phyloP scores from a whole-genome alignment of 2,113 vertebrate species.

The Paratilapia polleni region DNA sequence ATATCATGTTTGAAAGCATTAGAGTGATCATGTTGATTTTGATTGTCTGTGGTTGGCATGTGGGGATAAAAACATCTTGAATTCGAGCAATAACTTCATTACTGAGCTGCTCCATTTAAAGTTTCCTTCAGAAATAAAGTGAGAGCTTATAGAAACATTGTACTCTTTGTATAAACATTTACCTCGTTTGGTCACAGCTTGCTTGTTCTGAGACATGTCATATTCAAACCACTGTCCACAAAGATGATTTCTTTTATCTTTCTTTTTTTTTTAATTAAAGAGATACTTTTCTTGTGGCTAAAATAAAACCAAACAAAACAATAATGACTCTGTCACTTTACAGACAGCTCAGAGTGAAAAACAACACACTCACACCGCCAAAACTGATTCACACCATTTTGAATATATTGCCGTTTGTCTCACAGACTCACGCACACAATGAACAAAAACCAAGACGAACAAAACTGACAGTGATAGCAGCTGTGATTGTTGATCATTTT shows the following conservation, averaged over 20 bases:
- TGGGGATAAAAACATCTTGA: not conserved
- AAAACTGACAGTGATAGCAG: not conserved
- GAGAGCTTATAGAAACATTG: not conserved
- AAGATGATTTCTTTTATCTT: slow-evolving; percentile 7
- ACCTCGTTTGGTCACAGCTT: not conserved
- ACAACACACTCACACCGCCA: slow-evolving; percentile 15
- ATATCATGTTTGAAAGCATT: not conserved
- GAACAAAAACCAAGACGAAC: not conserved
- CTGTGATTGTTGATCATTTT: too few relatives aligned
- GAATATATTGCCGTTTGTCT: too few relatives aligned
- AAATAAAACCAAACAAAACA: not conserved
- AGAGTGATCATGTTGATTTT: not conserved
- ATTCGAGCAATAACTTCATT: not conserved
- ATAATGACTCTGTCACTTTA: slow-evolving; percentile 1
- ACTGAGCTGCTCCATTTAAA: too few relatives aligned
- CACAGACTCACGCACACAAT: too few relatives aligned
- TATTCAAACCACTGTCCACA: not conserved
- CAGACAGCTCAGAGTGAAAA: slow-evolving; percentile 28
- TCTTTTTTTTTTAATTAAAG: slow-evolving; percentile 57
- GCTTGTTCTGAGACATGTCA: not conserved
- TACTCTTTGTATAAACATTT: not conserved
- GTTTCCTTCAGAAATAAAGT: not conserved
- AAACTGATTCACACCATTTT: too few relatives aligned
- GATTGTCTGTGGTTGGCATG: not conserved
- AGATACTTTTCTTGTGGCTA: slow-evolving; percentile 52